Percentiles rank a stretch among this genome's conserved stretches.
Conservation (phyloP, 2,797 vertebrate species). For the Botia kubotai region DNA sequence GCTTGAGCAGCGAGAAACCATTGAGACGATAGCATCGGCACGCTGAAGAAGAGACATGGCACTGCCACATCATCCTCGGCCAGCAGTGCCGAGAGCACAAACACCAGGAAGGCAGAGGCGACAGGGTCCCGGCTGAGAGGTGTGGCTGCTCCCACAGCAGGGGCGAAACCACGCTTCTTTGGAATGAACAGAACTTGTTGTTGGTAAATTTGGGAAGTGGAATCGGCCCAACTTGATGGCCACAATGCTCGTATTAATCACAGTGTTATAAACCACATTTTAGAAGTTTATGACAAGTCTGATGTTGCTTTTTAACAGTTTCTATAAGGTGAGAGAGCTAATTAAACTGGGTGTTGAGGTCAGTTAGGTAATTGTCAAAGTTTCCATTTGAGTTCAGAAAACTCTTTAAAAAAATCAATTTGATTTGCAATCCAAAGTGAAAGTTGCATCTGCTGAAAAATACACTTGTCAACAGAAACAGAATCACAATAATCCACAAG, state of each 20-base stretch:
- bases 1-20: conserved; percentile 91
- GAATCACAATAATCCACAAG: background rate
- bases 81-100: conserved; percentile 78
- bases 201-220: background rate
- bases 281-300: background rate
- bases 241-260: conserved; percentile 4
- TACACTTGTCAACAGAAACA: conserved; percentile 27
- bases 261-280: conserved; percentile 2
- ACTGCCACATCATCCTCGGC: conserved; percentile 94
- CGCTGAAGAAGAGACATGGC: conserved; percentile 92
- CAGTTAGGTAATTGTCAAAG: conserved; percentile 7
- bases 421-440: conserved; percentile 5
- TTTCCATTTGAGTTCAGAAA: conserved; percentile 18
- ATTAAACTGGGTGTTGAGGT: background rate
- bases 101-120: conserved; percentile 75
- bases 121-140: conserved; percentile 70
- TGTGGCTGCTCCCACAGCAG: conserved; percentile 71
- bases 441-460: background rate
- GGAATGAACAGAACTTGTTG: background rate
- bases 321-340: background rate
- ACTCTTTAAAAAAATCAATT: background rate
- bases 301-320: background rate
- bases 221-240: background rate
- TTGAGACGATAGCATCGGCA: conserved; percentile 96
- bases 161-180: conserved; percentile 59